Conservation (phyloP, 1,140 invertebrate genomes). For the Micrasema minimum region DNA sequence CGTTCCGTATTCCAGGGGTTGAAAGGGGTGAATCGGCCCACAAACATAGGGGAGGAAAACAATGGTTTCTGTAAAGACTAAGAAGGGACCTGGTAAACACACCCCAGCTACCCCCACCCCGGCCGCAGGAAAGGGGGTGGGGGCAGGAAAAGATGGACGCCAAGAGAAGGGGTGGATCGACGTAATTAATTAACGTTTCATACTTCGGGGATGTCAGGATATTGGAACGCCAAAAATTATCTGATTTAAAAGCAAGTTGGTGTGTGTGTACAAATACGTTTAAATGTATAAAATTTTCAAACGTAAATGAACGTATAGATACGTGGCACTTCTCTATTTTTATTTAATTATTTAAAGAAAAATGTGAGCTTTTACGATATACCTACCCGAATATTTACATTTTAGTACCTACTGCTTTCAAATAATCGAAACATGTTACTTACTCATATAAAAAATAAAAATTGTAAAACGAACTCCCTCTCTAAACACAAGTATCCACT, state of each 20-base stretch:
- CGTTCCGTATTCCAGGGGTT: not conserved
- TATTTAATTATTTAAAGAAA: too few relatives aligned
- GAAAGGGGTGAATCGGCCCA: slow-evolving; percentile 3
- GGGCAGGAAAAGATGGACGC: slow-evolving; percentile 48
- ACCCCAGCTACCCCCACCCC: slow-evolving; percentile 9
- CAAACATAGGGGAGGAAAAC: slow-evolving; percentile 43
- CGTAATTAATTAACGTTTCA: slow-evolving; percentile 52
- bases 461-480: too few relatives aligned
- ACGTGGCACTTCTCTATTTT: too few relatives aligned
- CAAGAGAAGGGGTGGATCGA: slow-evolving; percentile 47
- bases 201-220: slow-evolving; percentile 32
- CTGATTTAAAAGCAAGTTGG: too few relatives aligned
- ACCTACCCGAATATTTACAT: too few relatives aligned
- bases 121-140: slow-evolving; percentile 10
- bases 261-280: too few relatives aligned
- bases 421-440: too few relatives aligned
- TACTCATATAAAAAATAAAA: too few relatives aligned
- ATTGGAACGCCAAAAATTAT: slow-evolving; percentile 1
- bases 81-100: slow-evolving; percentile 44
- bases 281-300: not conserved
- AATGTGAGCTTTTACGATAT: too few relatives aligned
- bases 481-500: too few relatives aligned
- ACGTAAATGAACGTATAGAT: too few relatives aligned
- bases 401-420: too few relatives aligned
- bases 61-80: slow-evolving; percentile 48